These are phyloP conservation scores for Cepphus grylle DNA, from an alignment of 2,113 vertebrate species.

Conservation along the genomic window DNA sequence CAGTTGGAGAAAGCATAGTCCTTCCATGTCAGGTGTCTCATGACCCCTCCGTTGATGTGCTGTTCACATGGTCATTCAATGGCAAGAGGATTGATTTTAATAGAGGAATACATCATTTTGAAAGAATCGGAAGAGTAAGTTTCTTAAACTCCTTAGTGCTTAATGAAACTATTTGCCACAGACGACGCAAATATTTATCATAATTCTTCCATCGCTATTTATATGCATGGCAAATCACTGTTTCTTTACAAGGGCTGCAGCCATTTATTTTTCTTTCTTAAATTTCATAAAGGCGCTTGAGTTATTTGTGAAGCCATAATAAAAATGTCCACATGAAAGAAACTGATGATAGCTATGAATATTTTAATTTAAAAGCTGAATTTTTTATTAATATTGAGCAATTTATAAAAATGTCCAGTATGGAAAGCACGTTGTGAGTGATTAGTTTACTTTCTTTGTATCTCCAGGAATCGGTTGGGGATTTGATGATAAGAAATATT, in stretches of 20 bases:
- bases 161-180: not conserved
- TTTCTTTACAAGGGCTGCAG: slow-evolving; percentile 9
- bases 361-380: slow-evolving; percentile 55
- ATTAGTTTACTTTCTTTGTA: slow-evolving; percentile 19
- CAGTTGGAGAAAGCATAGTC: slow-evolving; percentile 87
- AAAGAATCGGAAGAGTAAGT: slow-evolving; percentile 87
- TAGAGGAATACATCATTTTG: slow-evolving; percentile 80
- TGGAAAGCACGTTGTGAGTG: not conserved
- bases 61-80: slow-evolving; percentile 87
- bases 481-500: slow-evolving; percentile 91
- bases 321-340: slow-evolving; percentile 48
- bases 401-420: slow-evolving; percentile 36
- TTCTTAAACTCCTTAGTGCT: not conserved
- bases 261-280: slow-evolving; percentile 51
- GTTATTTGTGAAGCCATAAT: slow-evolving; percentile 54
- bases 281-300: slow-evolving; percentile 30
- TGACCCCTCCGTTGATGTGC: slow-evolving; percentile 77
- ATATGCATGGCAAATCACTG: slow-evolving; percentile 1
- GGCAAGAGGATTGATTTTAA: slow-evolving; percentile 81
- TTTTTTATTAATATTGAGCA: slow-evolving; percentile 47
- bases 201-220: not conserved
- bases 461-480: slow-evolving; percentile 83
- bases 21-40: slow-evolving; percentile 85
- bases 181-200: not conserved
- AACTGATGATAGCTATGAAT: slow-evolving; percentile 47